phyloP scores from a whole-genome alignment of 2,113 vertebrate species.

The Clarias macrocephalus region DNA sequence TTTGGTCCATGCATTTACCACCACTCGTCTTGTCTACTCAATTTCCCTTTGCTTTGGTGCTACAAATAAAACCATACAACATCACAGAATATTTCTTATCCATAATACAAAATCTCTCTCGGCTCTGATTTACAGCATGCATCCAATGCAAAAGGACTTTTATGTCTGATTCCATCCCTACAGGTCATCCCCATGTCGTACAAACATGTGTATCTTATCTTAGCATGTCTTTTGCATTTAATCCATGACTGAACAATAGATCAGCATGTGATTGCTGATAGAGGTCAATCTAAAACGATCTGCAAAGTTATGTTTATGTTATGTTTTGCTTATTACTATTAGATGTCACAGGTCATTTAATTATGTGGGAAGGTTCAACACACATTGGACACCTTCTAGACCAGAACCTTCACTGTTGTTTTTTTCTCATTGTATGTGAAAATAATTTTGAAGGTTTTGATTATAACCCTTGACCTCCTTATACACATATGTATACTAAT shows the following conservation, averaged over 20 bases:
- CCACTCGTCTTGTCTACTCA: not conserved
- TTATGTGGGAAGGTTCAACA: not conserved
- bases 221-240: not conserved
- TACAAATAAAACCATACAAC: not conserved
- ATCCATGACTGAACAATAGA: not conserved
- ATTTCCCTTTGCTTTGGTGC: not conserved
- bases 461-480: not conserved
- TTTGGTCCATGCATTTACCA: not conserved
- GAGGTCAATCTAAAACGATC: not conserved
- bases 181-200: not conserved
- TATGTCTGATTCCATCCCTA: not conserved
- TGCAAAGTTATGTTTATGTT: not conserved
- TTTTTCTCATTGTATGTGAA: not conserved
- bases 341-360: not conserved
- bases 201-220: not conserved
- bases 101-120: not conserved
- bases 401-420: not conserved
- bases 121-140: not conserved
- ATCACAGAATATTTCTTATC: not conserved
- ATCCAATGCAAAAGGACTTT: not conserved
- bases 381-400: not conserved
- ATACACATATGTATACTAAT: not conserved
- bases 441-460: not conserved
- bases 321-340: not conserved
- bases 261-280: not conserved